phyloP scores from a whole-genome alignment of 2,888 invertebrate species.

The Lamproptera curius region DNA sequence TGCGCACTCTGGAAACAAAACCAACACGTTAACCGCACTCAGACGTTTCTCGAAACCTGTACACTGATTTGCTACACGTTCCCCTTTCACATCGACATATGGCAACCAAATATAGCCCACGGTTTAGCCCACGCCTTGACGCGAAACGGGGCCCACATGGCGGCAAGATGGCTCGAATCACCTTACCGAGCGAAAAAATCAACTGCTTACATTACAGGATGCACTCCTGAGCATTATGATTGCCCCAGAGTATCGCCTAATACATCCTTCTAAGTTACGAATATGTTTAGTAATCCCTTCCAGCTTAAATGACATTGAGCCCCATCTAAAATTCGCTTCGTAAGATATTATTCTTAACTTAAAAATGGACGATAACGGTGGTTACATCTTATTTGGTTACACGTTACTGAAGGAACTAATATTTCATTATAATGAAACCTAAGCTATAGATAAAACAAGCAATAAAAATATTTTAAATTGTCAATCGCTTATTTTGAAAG shows the following conservation, averaged over 20 bases:
- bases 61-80: constrained; percentile 37
- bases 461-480: too few relatives aligned
- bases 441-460: too few relatives aligned
- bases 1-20: constrained; percentile 20
- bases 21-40: constrained; percentile 41
- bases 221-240: constrained; percentile 54
- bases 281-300: too few relatives aligned
- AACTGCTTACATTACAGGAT: constrained; percentile 73
- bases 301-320: too few relatives aligned
- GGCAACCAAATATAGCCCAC: constrained; percentile 67
- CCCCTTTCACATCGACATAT: constrained; percentile 59
- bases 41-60: constrained; percentile 24
- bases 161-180: constrained; percentile 66
- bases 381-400: too few relatives aligned
- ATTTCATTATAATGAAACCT: too few relatives aligned
- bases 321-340: too few relatives aligned
- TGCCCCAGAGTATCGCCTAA: constrained; percentile 28
- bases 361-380: too few relatives aligned
- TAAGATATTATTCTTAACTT: too few relatives aligned
- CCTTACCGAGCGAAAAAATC: constrained; percentile 66
- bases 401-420: too few relatives aligned
- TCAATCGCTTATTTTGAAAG: too few relatives aligned
- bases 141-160: constrained; percentile 60
- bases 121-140: constrained; percentile 43
- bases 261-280: too few relatives aligned